Evolutionary conservation across 1,140 invertebrate species (phyloP), one percentile per base, ranked within the genome.

Genomic region (Polypedilum vanderplanki): DNA sequence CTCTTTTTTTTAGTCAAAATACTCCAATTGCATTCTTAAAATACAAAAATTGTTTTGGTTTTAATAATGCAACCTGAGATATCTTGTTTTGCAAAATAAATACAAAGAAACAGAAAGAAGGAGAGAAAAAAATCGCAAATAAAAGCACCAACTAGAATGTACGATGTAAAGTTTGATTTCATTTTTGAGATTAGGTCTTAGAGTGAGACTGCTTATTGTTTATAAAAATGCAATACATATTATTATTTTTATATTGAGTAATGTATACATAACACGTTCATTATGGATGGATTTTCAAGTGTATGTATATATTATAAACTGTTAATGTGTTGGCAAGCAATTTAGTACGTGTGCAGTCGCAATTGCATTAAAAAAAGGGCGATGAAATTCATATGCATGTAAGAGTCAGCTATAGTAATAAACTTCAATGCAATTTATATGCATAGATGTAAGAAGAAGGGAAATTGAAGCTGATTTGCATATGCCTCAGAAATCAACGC

Each of bases 191-290:
- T 33, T 33, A 33, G 24, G n/a, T n/a, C 24, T 33, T 33, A 33
- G 24, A 33, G 24, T 33, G 41, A 12, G 46, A 12, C 12, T 57
- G 46, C 46, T n/a, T 15, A 57, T 57, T 57, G 46, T 57, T 57
- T 57, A 57, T 57, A 57, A 57, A 57, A 57, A 57, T 57, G 46
- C 46, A 57, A 15, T 57, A 57, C n/a, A 57, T n/a, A 57, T 57
- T 57, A 57, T 57, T 57, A 57, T 57, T 57, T 12, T 57, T 57
- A 57, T 57, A 57, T 57, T 57, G 46, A 15, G n/a, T 12, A 57
- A 12, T 57, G 46, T 15, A n/a, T 15, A n/a, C 46, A 57, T 57
- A 57, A 57, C 46, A 57, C 46, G 46, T 57, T 57, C 46, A 15
- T n/a, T 57, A 57, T 57, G 46, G n/a, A 12, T 12, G 3, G 10